A percentile compares a stretch with the other conserved stretches of the same genome.
Evolutionary conservation across 2,888 invertebrate species (phyloP).

Genomic region (Lamellibrachia columna): DNA sequence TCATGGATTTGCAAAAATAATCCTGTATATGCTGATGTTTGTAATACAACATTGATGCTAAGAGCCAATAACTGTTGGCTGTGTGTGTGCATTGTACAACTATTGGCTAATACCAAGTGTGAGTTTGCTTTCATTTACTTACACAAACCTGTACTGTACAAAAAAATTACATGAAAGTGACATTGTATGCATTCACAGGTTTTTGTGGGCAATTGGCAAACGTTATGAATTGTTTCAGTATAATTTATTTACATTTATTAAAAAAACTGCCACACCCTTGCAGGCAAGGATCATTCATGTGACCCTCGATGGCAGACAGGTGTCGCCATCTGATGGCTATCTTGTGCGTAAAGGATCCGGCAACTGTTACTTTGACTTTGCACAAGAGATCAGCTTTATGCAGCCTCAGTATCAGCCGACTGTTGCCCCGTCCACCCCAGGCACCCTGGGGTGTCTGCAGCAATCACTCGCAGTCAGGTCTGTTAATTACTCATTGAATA

Average conservation of each 20-base stretch:
- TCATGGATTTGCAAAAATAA: too few species aligned
- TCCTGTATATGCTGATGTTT: too few species aligned
- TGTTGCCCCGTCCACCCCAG: not conserved
- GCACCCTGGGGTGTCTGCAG: not conserved
- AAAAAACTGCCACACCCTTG: constrained; percentile 21
- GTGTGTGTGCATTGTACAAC: too few species aligned
- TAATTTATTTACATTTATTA: not conserved
- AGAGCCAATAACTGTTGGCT: too few species aligned
- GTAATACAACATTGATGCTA: too few species aligned
- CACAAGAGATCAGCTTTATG: constrained; percentile 72
- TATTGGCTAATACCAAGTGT: too few species aligned
- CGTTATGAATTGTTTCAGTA: not conserved
- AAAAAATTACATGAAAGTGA: too few species aligned
- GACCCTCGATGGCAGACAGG: constrained; percentile 60
- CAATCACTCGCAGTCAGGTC: not conserved
- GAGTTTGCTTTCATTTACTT: too few species aligned
- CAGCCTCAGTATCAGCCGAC: not conserved
- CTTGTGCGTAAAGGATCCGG: constrained; percentile 79
- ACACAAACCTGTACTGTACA: too few species aligned
- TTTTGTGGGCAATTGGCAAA: not conserved
- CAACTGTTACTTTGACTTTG: constrained; percentile 80
- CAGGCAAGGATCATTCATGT: constrained; percentile 65
- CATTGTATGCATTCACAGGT: too few species aligned
- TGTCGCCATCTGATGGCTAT: constrained; percentile 67
- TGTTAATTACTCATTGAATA: not conserved